Evolutionary conservation across 2,888 invertebrate genomes (phyloP), one percentile per base, ranked within the genome.

Genomic region (Aplocera efformata): DNA sequence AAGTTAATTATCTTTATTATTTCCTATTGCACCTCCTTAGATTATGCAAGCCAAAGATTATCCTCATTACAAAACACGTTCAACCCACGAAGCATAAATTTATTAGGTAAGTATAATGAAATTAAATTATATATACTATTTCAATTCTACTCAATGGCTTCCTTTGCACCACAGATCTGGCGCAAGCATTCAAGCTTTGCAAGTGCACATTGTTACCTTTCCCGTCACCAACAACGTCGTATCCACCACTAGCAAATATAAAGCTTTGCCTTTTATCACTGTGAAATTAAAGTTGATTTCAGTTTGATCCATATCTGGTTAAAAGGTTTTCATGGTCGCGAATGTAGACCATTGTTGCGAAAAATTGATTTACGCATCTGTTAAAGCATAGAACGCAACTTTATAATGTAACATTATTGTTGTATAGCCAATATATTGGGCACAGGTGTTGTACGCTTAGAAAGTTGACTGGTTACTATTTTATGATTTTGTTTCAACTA

Each of bases 291-390:
- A 53, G 60, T 53, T 43, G 8, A 23, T 23, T 45, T 56, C 61
- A 1, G 7, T 21, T 29, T 55, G 33, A 10, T 10, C 1, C 7
- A 1, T 3, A 4, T 1, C 4, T 10, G 20, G 20, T 3, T 33
- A 46, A 56, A 70, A 48, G 1, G 48, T 6, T 48, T 33, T 50
- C 49, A 43, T 17, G 13, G 37, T 21, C 43, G 22, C 48, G 50
- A 38, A 21, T 42, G 34, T 48, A 41, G 42, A 41, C 69, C 60
- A 77, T 82, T 83, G 81, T 85, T 85, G 84, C 84, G 84, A 83
- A 84, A 84, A 85, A 85, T 83, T 85, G 83, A 85, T 85, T 85
- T 85, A 85, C 78, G 81, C 68, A 83, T 83, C 80, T 81, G 77
- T 80, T 77, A 62, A 55, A 53, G 47, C 64, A 60, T 60, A 56